A percentile compares a stretch with the other conserved stretches of the same genome.
phyloP scores from a whole-genome alignment of 1,140 invertebrate genomes.

The Daktulosphaira vitifoliae region DNA sequence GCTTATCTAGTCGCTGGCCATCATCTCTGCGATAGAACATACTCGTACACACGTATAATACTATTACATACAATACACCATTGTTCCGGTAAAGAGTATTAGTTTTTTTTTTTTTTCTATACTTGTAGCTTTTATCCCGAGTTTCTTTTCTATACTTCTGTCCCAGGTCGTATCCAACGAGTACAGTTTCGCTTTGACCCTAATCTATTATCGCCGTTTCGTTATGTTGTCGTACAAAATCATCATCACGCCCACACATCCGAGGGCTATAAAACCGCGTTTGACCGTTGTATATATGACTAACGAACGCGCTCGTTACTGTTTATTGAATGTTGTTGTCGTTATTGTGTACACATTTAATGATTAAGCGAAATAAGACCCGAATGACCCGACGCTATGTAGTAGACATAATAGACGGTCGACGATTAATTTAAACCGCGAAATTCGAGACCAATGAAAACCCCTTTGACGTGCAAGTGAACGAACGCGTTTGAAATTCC shows the following conservation, averaged over 20 bases:
- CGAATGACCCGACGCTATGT: conserved; percentile 7
- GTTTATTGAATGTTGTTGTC: conserved; percentile 16
- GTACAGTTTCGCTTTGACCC: conserved; percentile 15
- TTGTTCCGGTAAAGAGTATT: conserved; percentile 4
- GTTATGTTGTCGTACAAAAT: conserved; percentile 4
- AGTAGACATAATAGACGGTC: too few species aligned
- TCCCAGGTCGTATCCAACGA: not conserved
- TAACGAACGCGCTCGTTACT: conserved; percentile 29
- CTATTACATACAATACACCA: conserved; percentile 9
- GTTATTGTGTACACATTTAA: not conserved
- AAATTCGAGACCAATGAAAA: not conserved
- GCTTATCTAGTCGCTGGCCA: too few species aligned
- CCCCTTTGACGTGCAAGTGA: too few species aligned
- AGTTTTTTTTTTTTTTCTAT: too few species aligned
- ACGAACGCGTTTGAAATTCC: too few species aligned
- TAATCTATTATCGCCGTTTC: conserved; percentile 29
- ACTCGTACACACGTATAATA: too few species aligned
- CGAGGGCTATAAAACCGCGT: not conserved
- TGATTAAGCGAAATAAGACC: not conserved
- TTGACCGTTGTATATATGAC: not conserved
- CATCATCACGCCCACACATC: conserved; percentile 24
- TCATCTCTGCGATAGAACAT: too few species aligned
- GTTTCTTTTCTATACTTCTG: not conserved
- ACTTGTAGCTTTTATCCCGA: conserved; percentile 8
- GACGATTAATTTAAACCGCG: not conserved